phyloP scores from a whole-genome alignment of 1,140 invertebrate genomes.

The Diploscapter pachys region DNA sequence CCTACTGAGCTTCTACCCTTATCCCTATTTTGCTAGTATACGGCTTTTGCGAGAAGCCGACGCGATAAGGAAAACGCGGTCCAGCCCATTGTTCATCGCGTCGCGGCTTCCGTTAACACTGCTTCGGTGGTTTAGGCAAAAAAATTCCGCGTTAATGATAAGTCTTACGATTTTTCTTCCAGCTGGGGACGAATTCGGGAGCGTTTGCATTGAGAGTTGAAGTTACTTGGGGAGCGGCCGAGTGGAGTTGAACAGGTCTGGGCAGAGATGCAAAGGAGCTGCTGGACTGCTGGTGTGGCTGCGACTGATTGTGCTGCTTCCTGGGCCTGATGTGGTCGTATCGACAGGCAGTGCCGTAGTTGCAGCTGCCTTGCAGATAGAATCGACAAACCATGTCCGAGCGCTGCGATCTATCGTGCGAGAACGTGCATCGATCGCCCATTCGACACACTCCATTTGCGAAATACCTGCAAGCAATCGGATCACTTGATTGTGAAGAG shows the following conservation, averaged over 20 bases:
- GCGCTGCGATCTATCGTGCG: slow-evolving; percentile 62
- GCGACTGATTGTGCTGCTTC: not conserved
- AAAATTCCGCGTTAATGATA: no score
- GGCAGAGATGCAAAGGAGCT: not conserved
- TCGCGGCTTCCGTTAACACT: no score
- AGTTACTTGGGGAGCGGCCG: not conserved
- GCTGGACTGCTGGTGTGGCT: not conserved
- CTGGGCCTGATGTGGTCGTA: slow-evolving; percentile 15
- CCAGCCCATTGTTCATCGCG: no score
- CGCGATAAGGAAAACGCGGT: no score
- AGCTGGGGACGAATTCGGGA: slow-evolving; percentile 18
- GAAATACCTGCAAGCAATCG: slow-evolving; percentile 57
- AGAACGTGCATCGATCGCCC: slow-evolving; percentile 67
- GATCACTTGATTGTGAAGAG: no score
- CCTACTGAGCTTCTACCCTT: no score
- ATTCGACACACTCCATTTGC: slow-evolving; percentile 66
- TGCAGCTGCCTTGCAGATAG: slow-evolving; percentile 63
- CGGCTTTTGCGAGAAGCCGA: no score
- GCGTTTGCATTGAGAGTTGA: slow-evolving; percentile 16
- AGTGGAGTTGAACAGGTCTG: not conserved
- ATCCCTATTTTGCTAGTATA: no score
- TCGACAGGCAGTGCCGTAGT: slow-evolving; percentile 25
- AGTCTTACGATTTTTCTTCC: slow-evolving; percentile 1
- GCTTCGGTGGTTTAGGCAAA: no score
- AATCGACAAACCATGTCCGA: slow-evolving; percentile 61